These are phyloP conservation scores for Graptemys geographica DNA, from an alignment of 2,797 vertebrate species.

Conservation along the genomic window DNA sequence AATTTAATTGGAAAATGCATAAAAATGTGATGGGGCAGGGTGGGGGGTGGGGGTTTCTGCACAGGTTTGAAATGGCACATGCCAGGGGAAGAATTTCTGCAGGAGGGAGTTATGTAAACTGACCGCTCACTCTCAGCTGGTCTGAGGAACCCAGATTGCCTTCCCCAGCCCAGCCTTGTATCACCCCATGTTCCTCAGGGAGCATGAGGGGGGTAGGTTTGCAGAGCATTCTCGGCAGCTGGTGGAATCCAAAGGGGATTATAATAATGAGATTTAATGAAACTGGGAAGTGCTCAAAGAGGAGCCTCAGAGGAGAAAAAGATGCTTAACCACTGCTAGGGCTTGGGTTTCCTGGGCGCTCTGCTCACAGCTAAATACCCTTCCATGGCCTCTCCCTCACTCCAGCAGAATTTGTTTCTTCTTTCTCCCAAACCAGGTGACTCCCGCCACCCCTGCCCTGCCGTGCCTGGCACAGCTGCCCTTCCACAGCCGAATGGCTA, in stretches of 20 bases:
- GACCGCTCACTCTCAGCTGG: fast-evolving
- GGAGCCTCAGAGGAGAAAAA: background rate
- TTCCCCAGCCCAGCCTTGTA: background rate
- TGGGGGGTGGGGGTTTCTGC: background rate
- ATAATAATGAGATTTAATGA: constrained; percentile 21
- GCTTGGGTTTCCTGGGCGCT: background rate
- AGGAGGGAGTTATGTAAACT: background rate
- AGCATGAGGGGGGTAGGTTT: fast-evolving
- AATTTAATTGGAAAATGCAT: constrained; percentile 75
- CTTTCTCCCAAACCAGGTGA: background rate
- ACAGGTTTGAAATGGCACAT: constrained; percentile 29
- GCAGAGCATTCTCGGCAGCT: background rate
- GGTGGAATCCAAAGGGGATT: background rate
- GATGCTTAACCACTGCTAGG: background rate
- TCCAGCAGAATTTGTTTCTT: background rate
- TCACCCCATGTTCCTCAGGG: background rate
- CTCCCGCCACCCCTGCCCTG: fast-evolving
- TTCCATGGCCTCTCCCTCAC: background rate
- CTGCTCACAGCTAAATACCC: background rate
- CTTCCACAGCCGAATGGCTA: background rate
- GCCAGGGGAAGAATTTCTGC: constrained; percentile 12
- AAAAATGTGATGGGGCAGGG: constrained; percentile 58
- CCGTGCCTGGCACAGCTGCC: background rate
- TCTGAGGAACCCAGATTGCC: fast-evolving
- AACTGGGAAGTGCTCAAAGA: background rate